A percentile compares a stretch with the other conserved stretches of the same genome.
Evolutionary conservation across 2,888 invertebrate species (phyloP).

Genomic region (Epinotia brunnichana): DNA sequence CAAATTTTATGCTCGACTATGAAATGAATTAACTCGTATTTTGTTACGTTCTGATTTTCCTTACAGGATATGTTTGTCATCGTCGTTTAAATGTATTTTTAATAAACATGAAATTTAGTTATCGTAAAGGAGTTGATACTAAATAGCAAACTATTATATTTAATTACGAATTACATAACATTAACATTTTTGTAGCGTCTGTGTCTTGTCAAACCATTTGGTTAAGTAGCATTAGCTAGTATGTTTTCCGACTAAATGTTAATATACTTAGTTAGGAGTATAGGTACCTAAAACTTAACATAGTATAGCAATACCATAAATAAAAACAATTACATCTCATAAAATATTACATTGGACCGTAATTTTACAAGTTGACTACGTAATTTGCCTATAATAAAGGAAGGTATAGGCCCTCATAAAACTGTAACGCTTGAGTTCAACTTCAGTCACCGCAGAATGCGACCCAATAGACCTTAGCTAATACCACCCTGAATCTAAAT

Average conservation of each 20-base stretch:
- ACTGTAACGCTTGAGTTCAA: conserved; percentile 31
- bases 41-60: conserved; percentile 2
- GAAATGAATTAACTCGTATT: conserved; percentile 25
- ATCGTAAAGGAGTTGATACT: no score
- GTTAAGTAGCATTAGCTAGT: no score
- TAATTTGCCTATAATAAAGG: conserved; percentile 32
- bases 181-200: no score
- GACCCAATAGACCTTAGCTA: conserved; percentile 22
- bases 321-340: neutral
- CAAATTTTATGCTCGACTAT: conserved; percentile 44
- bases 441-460: conserved; percentile 29
- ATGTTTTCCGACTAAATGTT: no score
- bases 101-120: no score
- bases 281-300: no score
- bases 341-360: conserved; percentile 8
- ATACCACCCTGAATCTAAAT: neutral
- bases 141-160: no score
- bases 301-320: no score
- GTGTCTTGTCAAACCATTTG: no score
- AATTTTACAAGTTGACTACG: conserved; percentile 16
- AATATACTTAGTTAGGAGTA: no score
- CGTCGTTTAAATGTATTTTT: neutral
- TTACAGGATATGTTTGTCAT: neutral
- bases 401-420: conserved; percentile 12
- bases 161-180: no score